Evolutionary conservation across 1,140 invertebrate species (phyloP), one percentile per base, ranked within the genome.

Genomic region (Solen grandis): DNA sequence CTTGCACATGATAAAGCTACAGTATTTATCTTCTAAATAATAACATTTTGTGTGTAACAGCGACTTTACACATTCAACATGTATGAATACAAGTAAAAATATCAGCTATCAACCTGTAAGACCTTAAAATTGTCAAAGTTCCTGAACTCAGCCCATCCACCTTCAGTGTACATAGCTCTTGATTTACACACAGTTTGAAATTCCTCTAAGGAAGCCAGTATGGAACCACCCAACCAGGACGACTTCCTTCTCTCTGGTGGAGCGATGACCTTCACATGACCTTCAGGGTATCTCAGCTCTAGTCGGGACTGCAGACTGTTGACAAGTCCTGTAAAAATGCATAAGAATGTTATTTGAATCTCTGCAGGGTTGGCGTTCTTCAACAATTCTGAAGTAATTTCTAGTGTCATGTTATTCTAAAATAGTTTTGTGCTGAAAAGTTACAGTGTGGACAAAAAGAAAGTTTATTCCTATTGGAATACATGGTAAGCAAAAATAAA

Each of bases 231-330:
- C 0, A 74, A 57, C 72, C 72, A 74, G 16, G 57, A 16, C 10
- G 72, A 74, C 27, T 60, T 60, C n/a, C 41, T 60, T 46, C 55
- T 27, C 59, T 74, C 72, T 4, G 72, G 72, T 38, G 72, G 72
- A 1, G 33, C 33, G 19, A 74, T 63, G 5, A 74, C 55, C 10
- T 27, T 60, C n/a, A 74, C 22, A 5, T 35, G 29, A n/a, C 2
- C 22, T 5, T 31, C 25, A 4, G 5, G 46, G 29, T 13, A 29
- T 29, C 1, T 8, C 3, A 31, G 3, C 14, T 68, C 65, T 68
- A 68, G 10, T 10, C 22, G n/a, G 25, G 65, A 50, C 27, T n/a
- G 25, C 14, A 68, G n/a, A 16, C 22, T 46, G 10, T 68, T 46
- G 36, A 27, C 19, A 27, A 68, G n/a, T 13, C 65, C 65, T 68